phyloP scores from a whole-genome alignment of 2,113 vertebrate genomes.

The Hemiscyllium ocellatum region DNA sequence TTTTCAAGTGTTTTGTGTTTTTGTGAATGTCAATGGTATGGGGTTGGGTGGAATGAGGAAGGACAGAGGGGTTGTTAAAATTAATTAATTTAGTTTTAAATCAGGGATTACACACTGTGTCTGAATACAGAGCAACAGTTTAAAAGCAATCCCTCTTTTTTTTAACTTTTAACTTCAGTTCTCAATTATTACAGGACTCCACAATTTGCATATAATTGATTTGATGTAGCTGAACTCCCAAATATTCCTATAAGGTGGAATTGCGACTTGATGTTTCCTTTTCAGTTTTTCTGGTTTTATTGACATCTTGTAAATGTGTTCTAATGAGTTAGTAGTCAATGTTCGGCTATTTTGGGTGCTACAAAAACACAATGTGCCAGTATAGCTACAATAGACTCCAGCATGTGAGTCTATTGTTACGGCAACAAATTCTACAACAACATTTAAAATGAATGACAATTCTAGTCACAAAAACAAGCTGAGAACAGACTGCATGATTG shows the following conservation, averaged over 20 bases:
- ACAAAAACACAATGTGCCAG: neutral
- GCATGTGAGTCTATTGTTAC: neutral
- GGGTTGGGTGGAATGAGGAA: neutral
- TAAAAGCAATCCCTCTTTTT: neutral
- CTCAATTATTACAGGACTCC: neutral
- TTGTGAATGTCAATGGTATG: neutral
- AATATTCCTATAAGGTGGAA: neutral
- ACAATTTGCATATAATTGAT: neutral
- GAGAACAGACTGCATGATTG: neutral
- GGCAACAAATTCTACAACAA: neutral
- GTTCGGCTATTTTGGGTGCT: neutral
- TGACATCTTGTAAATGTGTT: neutral
- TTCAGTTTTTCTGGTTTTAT: neutral
- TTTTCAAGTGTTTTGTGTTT: neutral
- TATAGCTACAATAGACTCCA: too few species aligned
- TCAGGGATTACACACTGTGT: neutral
- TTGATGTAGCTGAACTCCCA: neutral
- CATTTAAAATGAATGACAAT: neutral
- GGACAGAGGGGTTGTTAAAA: neutral
- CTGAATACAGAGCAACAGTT: neutral
- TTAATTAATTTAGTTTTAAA: neutral
- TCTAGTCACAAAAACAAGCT: neutral
- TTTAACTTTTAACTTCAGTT: neutral
- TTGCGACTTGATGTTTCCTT: neutral
- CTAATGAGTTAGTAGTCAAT: neutral